A percentile compares a stretch with the other conserved stretches of the same genome.
These are phyloP conservation scores for Ceratotherium simum DNA, from an alignment of 2,113 vertebrate genomes.

Conservation along the genomic window DNA sequence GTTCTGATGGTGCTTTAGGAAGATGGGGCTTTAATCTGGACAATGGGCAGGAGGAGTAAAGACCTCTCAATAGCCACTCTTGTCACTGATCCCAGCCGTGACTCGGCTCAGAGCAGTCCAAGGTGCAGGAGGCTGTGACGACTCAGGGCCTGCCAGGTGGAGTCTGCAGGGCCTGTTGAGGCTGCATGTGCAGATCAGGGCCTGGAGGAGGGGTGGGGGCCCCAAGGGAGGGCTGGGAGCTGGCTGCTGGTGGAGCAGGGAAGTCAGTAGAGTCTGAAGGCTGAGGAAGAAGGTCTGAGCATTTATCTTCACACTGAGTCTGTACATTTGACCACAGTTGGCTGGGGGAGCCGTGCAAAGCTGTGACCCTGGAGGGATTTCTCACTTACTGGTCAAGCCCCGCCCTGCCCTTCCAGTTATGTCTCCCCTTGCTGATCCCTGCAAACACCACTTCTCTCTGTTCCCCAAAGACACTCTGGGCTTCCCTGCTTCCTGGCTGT, in stretches of 20 bases:
- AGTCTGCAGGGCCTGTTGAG: neutral
- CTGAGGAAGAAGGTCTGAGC: neutral
- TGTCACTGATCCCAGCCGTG: neutral
- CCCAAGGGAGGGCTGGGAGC: neutral
- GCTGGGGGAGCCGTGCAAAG: neutral
- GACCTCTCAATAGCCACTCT: neutral
- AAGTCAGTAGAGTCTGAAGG: neutral
- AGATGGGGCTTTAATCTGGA: neutral
- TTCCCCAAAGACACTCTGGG: neutral
- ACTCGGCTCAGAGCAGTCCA: neutral
- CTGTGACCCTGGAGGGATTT: neutral
- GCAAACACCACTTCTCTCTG: neutral
- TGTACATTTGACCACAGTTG: neutral
- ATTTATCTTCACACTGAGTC: neutral
- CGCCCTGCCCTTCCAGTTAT: neutral
- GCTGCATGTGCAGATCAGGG: neutral
- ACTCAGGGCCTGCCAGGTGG: neutral
- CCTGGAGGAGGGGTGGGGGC: neutral
- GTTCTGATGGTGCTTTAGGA: neutral
- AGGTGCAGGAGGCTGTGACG: neutral
- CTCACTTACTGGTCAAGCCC: neutral
- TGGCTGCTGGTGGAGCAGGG: neutral
- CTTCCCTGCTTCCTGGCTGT: neutral
- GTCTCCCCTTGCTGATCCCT: neutral
- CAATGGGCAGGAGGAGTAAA: neutral